These are phyloP conservation scores for Verasper variegatus DNA, from an alignment of 2,113 vertebrate genomes.

Conservation along the genomic window DNA sequence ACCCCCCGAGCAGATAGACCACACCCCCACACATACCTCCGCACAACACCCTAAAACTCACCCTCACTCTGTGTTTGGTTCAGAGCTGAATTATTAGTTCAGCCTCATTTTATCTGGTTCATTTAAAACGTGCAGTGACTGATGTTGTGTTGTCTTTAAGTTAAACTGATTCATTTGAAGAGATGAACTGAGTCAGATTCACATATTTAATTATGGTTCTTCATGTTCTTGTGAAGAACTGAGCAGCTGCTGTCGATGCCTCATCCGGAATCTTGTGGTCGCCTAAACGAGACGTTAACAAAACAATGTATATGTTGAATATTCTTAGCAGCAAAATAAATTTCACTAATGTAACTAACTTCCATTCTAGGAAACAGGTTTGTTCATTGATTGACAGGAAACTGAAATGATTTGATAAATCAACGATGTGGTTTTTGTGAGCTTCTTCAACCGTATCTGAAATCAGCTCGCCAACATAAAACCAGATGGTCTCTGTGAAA, in stretches of 20 bases:
- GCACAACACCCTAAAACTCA: neutral
- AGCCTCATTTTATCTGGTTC: neutral
- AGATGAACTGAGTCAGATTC: neutral
- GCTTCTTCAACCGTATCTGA: too few species aligned
- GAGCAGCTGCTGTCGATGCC: too few species aligned
- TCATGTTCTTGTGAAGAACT: neutral
- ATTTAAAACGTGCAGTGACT: neutral
- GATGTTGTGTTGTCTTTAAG: neutral
- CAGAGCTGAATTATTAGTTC: neutral
- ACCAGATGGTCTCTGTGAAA: too few species aligned
- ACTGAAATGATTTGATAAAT: neutral
- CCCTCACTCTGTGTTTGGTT: neutral
- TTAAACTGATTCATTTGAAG: neutral
- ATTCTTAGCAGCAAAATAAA: neutral
- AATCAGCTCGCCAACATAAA: too few species aligned
- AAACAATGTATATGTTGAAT: neutral
- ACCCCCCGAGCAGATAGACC: constrained; percentile 1
- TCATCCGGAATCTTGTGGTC: neutral
- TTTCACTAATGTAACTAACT: neutral
- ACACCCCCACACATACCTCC: neutral
- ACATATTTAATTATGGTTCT: neutral
- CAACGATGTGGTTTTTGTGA: too few species aligned
- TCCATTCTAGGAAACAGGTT: neutral
- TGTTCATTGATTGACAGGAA: neutral
- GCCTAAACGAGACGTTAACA: neutral